Evolutionary conservation across 2,888 invertebrate species (phyloP), one percentile per base, ranked within the genome.

Genomic region (Empis stercorea): DNA sequence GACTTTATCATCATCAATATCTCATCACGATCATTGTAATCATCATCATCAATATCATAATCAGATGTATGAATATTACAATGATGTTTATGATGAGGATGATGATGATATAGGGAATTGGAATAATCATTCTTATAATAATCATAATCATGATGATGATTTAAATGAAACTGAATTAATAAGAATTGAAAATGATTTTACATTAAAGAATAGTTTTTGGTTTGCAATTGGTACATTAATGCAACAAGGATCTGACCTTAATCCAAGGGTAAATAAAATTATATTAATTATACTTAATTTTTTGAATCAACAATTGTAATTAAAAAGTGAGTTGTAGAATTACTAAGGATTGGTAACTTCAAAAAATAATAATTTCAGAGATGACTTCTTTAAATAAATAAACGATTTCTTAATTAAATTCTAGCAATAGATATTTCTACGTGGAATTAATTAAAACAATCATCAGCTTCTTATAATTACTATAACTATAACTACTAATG

Each of bases 221-320:
- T 95, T 95, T 73, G 87, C 89, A 55, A 89, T 94, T 39, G 95
- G 95, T 27, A 93, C 93, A 23, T 81, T 96, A 59, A 80, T 96
- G 76, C 86, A 94, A 61, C 94, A 94, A 70, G 93, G 91, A 52
- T 88, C 88, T 51, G 89, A 88, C 51, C 73, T 91, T 54, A 89
- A 92, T 71, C 95, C 95, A 43, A 94, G 84, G 86, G 89, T 89
- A 62, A 46, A 56, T 17, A 10, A 16, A 5, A 7, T 36, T 36
- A 32, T 30, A 30, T 13, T 7, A n/a, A n/a, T n/a, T n/a, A n/a
- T n/a, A n/a, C n/a, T n/a, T n/a, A n/a, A n/a, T n/a, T n/a, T n/a
- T n/a, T n/a, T n/a, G n/a, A n/a, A n/a, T n/a, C n/a, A n/a, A n/a
- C n/a, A n/a, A n/a, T n/a, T n/a, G n/a, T n/a, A n/a, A n/a, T n/a